Evolutionary conservation across 2,113 vertebrate genomes (phyloP).

Genomic region (Egretta garzetta): DNA sequence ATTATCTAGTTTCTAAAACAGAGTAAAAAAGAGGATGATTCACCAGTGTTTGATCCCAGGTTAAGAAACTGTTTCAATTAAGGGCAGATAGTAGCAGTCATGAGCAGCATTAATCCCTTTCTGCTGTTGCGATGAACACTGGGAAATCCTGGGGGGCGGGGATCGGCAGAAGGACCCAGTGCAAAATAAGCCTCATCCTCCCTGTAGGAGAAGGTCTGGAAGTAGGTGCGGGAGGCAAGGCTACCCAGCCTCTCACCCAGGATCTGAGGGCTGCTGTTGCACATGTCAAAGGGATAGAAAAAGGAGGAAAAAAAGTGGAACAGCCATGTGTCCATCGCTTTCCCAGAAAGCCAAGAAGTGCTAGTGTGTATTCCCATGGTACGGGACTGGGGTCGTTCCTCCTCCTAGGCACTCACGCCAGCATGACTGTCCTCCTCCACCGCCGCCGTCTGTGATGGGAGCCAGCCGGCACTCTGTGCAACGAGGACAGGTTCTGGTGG

Average conservation of each 20-base stretch:
- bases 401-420: not conserved
- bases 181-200: not conserved
- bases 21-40: conserved; percentile 14
- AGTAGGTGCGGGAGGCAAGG: not conserved
- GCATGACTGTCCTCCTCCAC: not conserved
- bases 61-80: not conserved
- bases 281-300: not conserved
- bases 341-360: not conserved
- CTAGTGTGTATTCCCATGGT: not conserved
- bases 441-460: fast-evolving
- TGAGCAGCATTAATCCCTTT: not conserved
- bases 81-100: not conserved
- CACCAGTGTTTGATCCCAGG: conserved; percentile 14
- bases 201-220: not conserved
- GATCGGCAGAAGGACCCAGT: not conserved
- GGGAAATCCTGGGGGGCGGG: too few relatives aligned
- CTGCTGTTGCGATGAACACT: not conserved
- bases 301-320: not conserved
- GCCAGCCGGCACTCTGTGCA: not conserved
- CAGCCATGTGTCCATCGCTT: not conserved
- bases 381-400: fast-evolving
- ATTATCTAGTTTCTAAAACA: conserved; percentile 15
- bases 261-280: not conserved
- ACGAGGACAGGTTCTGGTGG: not conserved
- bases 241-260: not conserved